Percentiles rank a stretch among this genome's conserved stretches.
Conservation (phyloP, 2,888 invertebrate genomes). For the Agrochola litura region DNA sequence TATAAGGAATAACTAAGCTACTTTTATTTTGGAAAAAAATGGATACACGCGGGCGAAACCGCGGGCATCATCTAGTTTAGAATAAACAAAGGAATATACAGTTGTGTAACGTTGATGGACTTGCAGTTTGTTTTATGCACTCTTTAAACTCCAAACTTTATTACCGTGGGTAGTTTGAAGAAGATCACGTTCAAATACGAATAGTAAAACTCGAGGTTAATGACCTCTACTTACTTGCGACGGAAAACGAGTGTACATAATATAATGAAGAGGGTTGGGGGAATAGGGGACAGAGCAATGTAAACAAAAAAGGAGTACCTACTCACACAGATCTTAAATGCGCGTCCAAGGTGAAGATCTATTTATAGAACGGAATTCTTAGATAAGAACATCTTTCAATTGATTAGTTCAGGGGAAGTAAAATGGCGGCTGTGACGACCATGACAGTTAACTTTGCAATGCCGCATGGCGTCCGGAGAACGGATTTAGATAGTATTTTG, state of each 20-base stretch:
- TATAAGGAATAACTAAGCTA: too few species aligned
- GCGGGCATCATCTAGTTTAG: too few species aligned
- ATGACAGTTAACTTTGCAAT: not conserved
- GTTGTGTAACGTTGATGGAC: constrained; percentile 39
- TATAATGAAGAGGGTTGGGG: not conserved
- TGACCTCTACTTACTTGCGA: constrained; percentile 44
- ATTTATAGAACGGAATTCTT: not conserved
- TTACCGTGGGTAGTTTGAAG: constrained; percentile 52
- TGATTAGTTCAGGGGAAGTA: not conserved
- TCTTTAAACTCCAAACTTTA: constrained; percentile 62
- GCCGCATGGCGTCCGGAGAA: not conserved
- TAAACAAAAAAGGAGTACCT: not conserved
- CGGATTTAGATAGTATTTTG: not conserved
- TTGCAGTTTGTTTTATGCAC: constrained; percentile 50
- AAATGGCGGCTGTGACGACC: not conserved
- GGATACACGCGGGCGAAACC: too few species aligned
- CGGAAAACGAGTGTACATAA: not conserved
- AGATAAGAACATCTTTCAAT: not conserved
- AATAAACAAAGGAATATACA: constrained; percentile 32
- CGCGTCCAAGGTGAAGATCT: not conserved
- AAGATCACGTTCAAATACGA: constrained; percentile 51
- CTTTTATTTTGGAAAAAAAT: too few species aligned
- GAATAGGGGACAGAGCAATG: not conserved
- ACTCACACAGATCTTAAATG: too few species aligned
- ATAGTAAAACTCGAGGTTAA: constrained; percentile 54